These are phyloP conservation scores for Pterois miles DNA, from an alignment of 2,797 vertebrate genomes.

Conservation along the genomic window DNA sequence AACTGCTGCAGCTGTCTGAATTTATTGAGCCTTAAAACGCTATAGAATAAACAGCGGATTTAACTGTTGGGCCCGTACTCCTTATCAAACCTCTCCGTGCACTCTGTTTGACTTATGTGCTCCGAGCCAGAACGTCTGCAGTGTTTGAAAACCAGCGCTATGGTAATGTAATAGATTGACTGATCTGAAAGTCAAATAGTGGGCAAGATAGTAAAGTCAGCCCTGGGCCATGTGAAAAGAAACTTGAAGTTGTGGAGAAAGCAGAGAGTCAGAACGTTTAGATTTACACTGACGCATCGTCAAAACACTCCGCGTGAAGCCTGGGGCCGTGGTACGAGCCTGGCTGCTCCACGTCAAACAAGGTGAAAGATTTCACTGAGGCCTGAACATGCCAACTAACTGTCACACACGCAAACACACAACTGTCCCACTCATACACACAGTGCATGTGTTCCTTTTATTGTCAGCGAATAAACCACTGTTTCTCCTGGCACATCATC, in stretches of 20 bases:
- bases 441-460: conserved; percentile 4
- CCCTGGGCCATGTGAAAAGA: conserved; percentile 36
- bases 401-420: conserved; percentile 42
- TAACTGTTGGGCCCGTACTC: conserved; percentile 50
- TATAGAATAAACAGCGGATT: conserved; percentile 62
- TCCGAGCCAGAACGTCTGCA: conserved; percentile 37
- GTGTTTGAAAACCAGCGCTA: conserved; percentile 53
- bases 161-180: conserved; percentile 58
- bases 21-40: conserved; percentile 63
- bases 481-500: conserved; percentile 15
- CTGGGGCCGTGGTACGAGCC: conserved; percentile 11
- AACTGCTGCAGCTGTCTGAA: conserved; percentile 75
- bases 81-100: conserved; percentile 60
- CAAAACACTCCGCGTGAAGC: conserved; percentile 42
- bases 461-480: conserved; percentile 7
- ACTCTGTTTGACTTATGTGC: conserved; percentile 60
- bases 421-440: background rate
- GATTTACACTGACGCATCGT: conserved; percentile 49
- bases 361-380: conserved; percentile 38
- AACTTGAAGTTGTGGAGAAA: conserved; percentile 37
- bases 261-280: conserved; percentile 29
- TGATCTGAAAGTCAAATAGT: conserved; percentile 66
- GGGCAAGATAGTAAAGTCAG: conserved; percentile 40
- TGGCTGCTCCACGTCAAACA: conserved; percentile 38
- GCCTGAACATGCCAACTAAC: conserved; percentile 52